phyloP scores from a whole-genome alignment of 2,113 vertebrate species.

The Myiopsitta monachus region DNA sequence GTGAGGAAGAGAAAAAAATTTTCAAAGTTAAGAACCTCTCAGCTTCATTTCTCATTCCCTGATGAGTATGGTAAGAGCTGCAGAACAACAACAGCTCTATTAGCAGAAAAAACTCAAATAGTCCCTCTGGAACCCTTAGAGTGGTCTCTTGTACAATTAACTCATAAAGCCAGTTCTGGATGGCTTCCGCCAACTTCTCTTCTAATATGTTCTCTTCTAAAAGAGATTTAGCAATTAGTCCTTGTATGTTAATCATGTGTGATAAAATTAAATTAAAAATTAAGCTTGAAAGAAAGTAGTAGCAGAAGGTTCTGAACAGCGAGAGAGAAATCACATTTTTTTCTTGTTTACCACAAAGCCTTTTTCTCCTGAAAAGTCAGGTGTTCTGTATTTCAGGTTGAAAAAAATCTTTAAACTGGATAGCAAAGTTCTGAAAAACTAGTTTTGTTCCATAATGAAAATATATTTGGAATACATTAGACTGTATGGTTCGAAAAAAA shows the following conservation, averaged over 20 bases:
- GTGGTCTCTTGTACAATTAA: background rate
- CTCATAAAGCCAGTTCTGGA: background rate
- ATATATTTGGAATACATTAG: background rate
- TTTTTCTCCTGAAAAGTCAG: background rate
- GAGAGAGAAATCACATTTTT: background rate
- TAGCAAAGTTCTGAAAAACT: background rate
- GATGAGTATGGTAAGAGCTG: background rate
- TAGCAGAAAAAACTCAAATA: background rate
- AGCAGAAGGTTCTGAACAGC: background rate
- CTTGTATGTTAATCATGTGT: background rate
- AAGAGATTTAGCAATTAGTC: background rate
- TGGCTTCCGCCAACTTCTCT: background rate
- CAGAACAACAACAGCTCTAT: background rate
- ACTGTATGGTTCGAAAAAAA: background rate
- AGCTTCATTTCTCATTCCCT: background rate
- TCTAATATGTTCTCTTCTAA: background rate
- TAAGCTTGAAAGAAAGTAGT: background rate
- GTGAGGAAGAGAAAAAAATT: background rate
- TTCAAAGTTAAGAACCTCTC: background rate
- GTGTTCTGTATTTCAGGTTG: background rate
- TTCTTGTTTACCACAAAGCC: background rate
- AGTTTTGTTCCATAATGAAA: background rate
- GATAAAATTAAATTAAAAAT: constrained; percentile 8
- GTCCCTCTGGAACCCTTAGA: background rate
- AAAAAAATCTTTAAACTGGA: background rate